Conservation (phyloP, 2,113 vertebrate species). For the Cryptoleucopteryx plumbea region DNA sequence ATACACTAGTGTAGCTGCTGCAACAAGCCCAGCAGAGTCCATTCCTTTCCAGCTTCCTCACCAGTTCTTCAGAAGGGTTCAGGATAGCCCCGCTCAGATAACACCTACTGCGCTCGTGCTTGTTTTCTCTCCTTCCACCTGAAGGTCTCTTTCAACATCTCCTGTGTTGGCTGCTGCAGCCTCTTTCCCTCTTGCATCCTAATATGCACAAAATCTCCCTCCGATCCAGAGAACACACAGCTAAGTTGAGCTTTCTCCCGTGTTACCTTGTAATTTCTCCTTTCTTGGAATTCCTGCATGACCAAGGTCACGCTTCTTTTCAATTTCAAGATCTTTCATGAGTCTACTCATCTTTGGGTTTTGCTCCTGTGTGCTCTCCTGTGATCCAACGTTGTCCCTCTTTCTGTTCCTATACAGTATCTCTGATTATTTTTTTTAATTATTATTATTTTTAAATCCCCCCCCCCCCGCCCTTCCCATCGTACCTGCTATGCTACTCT, state of each 20-base stretch:
- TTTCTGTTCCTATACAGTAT: background rate
- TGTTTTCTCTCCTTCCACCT: background rate
- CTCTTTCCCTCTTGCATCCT: background rate
- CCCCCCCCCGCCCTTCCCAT: too few relatives aligned
- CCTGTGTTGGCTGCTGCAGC: background rate
- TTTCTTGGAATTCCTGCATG: background rate
- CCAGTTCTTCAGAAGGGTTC: background rate
- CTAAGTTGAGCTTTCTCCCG: background rate
- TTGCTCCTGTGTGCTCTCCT: background rate
- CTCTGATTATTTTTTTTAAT: background rate
- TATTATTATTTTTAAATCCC: background rate
- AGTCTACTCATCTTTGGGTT: background rate
- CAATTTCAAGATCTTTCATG: background rate
- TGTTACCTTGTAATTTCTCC: background rate
- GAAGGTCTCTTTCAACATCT: background rate
- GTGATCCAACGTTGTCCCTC: background rate
- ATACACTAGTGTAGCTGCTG: accelerated
- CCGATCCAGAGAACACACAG: background rate
- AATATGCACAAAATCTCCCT: background rate
- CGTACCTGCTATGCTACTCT: background rate
- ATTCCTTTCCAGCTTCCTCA: background rate
- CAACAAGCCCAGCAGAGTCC: background rate
- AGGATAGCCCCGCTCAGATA: background rate
- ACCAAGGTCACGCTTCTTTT: background rate
- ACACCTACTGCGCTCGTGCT: background rate